Base-by-base conservation (phyloP, 1,140 invertebrate genomes). In the Drosophila tristis region DNA sequence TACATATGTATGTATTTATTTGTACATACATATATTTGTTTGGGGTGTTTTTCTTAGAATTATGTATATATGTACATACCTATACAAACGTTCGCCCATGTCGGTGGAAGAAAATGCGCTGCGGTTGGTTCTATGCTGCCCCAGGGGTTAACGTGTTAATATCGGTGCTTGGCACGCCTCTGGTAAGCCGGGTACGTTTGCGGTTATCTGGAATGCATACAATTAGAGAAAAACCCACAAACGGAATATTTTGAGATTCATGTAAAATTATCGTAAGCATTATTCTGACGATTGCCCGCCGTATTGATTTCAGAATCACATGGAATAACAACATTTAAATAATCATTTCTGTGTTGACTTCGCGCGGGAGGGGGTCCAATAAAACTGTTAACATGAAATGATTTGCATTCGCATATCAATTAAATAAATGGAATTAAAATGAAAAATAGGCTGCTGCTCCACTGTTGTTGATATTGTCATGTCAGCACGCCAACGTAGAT, bases 21-120 rank as follows among this genome's bases (percentile, higher is more conserved):
- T 31, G 7, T 3, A 31, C 29, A 31, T 31, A 8, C 6, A 7
- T 29, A 7, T 29, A 29, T 6, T 29, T 29, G 5, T 1, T 7
- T 29, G 1, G 11, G 11, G 13, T 11, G 11, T 13, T 39, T 35
- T 11, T 13, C 35, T 13, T 39, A 39, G 35, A 13, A 39, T 39
- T 39, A 11, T 5, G 13, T 20, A 20, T 2, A 20, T 35, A 35
- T 11, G 9, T 29, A 65, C 62, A 63, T 47, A 73, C 77, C 74
- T 73, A 63, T 77, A 76, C 25, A 72, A 60, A 42, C 63, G 73
- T n/a, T 79, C 77, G 26, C 74, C 61, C 77, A 79, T 79, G 26
- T 66, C 25, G 62, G 16, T 31, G 31, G 7, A 31, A 31, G 8
- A 2, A 31, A 31, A 2, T 31, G 31, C 2, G 2, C 51, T 39